These are phyloP conservation scores for Diceros bicornis DNA, from an alignment of 2,797 vertebrate genomes.

Conservation along the genomic window DNA sequence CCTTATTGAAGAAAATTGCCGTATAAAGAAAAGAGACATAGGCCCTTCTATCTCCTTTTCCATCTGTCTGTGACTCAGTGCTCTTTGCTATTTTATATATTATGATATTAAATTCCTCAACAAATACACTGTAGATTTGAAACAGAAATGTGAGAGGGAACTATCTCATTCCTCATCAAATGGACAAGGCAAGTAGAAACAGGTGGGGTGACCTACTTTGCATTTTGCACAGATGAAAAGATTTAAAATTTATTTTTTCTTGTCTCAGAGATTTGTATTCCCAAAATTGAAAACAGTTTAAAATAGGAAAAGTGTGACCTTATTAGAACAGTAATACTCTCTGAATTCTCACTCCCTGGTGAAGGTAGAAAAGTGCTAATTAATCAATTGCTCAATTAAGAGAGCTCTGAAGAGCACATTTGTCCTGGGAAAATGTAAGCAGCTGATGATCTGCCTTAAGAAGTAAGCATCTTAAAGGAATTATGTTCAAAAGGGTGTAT, in stretches of 20 bases:
- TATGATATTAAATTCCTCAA: not conserved
- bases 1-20: not conserved
- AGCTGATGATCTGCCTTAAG: slow-evolving; percentile 30
- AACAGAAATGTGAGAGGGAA: not conserved
- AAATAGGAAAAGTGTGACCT: slow-evolving; percentile 84
- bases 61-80: not conserved
- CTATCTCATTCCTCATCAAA: not conserved
- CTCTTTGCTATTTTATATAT: not conserved
- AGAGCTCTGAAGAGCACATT: slow-evolving; percentile 58
- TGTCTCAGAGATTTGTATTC: slow-evolving; percentile 83
- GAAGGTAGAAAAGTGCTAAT: slow-evolving; percentile 82
- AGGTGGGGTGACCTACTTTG: slow-evolving; percentile 81
- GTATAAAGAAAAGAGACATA: not conserved
- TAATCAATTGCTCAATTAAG: slow-evolving; percentile 84
- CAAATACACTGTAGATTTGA: not conserved
- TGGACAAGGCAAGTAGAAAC: not conserved
- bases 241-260: slow-evolving; percentile 71
- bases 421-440: slow-evolving; percentile 75
- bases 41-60: not conserved
- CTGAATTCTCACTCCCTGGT: slow-evolving; percentile 82
- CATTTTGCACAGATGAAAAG: slow-evolving; percentile 56
- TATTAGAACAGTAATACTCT: slow-evolving; percentile 83
- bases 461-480: slow-evolving; percentile 52
- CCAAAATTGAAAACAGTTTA: slow-evolving; percentile 83
- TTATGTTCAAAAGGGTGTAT: not conserved